phyloP scores from a whole-genome alignment of 2,888 invertebrate genomes.

The Gibbula magus region DNA sequence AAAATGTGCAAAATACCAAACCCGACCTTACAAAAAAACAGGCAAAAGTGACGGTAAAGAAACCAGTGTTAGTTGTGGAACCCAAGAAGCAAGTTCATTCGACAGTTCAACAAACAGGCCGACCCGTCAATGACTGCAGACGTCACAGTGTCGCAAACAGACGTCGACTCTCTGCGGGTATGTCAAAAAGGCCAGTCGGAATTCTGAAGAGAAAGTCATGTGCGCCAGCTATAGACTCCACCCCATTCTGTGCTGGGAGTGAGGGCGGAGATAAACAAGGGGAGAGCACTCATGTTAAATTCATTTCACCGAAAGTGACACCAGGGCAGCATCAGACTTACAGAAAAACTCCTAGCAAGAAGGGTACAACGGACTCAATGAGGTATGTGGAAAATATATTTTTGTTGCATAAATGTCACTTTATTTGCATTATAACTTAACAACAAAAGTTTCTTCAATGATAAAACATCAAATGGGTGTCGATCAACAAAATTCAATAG shows the following conservation, averaged over 20 bases:
- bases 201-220: slow-evolving; percentile 14
- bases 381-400: background rate
- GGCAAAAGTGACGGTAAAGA: background rate
- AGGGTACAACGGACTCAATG: background rate
- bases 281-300: background rate
- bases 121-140: background rate
- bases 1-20: no score
- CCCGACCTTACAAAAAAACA: no score
- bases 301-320: background rate
- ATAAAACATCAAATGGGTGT: no score
- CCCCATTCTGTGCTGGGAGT: background rate
- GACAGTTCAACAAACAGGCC: no score
- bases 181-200: background rate
- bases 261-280: no score
- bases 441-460: no score
- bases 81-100: background rate
- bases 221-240: background rate
- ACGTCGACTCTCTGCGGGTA: background rate
- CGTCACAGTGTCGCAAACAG: background rate
- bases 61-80: background rate
- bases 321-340: background rate
- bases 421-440: no score
- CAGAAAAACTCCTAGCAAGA: background rate
- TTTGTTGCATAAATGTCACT: no score
- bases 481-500: no score